Conservation (phyloP, 2,797 vertebrate genomes). For the Chrosomus eos region DNA sequence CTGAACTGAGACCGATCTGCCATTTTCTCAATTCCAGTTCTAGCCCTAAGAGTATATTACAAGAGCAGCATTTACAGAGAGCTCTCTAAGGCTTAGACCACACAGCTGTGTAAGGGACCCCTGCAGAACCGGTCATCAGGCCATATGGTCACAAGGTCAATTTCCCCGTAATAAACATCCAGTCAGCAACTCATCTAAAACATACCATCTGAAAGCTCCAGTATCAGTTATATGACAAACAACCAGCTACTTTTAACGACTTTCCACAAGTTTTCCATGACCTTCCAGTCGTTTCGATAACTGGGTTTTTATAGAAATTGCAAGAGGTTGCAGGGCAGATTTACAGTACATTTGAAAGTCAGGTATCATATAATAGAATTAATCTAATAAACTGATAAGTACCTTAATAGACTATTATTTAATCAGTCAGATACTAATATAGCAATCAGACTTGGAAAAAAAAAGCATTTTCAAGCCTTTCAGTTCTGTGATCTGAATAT, state of each 20-base stretch:
- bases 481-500: constrained; percentile 14
- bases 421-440: background rate
- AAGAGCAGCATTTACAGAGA: constrained; percentile 16
- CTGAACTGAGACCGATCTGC: constrained; percentile 16
- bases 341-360: background rate
- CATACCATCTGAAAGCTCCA: background rate
- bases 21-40: constrained; percentile 21
- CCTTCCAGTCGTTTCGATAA: background rate
- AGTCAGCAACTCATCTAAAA: constrained; percentile 28
- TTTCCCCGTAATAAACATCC: background rate
- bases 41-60: constrained; percentile 15
- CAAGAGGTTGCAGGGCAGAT: background rate
- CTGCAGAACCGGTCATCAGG: background rate
- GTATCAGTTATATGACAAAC: background rate
- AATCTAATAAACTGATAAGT: background rate
- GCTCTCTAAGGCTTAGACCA: constrained; percentile 28
- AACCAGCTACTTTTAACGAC: background rate
- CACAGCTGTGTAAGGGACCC: constrained; percentile 10
- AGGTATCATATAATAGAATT: background rate
- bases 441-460: background rate
- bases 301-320: background rate
- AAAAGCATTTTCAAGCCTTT: no score
- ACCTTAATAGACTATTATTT: background rate
- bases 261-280: background rate
- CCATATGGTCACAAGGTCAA: constrained; percentile 27